phyloP scores from a whole-genome alignment of 2,797 vertebrate genomes.

The Hippocampus kuda region DNA sequence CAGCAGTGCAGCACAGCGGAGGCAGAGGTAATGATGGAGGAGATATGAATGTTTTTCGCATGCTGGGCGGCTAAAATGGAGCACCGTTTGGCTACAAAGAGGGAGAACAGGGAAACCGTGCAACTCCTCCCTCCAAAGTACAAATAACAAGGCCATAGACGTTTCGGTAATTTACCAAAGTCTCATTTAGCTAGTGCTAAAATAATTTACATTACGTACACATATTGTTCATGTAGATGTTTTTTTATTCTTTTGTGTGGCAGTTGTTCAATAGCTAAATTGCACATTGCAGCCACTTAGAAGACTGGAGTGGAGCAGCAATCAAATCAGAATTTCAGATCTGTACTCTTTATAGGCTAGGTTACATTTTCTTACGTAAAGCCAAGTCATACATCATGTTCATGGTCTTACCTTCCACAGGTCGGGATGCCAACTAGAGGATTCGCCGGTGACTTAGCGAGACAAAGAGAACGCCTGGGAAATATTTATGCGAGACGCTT shows the following conservation, averaged over 20 bases:
- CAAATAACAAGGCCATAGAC: background rate
- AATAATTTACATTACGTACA: background rate
- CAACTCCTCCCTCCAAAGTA: background rate
- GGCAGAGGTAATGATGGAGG: slow-evolving; percentile 28
- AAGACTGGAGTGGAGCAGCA: background rate
- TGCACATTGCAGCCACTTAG: background rate
- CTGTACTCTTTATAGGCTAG: background rate
- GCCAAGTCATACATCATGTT: background rate
- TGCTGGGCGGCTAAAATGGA: slow-evolving; percentile 30
- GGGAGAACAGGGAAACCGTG: background rate
- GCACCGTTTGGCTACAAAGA: slow-evolving; percentile 2
- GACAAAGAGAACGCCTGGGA: slow-evolving; percentile 10
- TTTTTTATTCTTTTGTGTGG: background rate
- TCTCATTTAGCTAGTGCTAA: background rate
- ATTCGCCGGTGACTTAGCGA: background rate
- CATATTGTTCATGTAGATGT: background rate
- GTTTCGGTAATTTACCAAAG: background rate
- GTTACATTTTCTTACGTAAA: background rate
- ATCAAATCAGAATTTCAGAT: background rate
- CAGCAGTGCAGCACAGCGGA: slow-evolving; percentile 45
- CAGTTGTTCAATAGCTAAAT: background rate
- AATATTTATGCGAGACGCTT: slow-evolving; percentile 25
- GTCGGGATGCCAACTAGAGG: slow-evolving; percentile 30
- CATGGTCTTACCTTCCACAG: slow-evolving; percentile 24
- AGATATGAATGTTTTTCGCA: slow-evolving; percentile 29